These are phyloP conservation scores for Neelides folsomi DNA, from an alignment of 2,888 invertebrate genomes.

Conservation along the genomic window DNA sequence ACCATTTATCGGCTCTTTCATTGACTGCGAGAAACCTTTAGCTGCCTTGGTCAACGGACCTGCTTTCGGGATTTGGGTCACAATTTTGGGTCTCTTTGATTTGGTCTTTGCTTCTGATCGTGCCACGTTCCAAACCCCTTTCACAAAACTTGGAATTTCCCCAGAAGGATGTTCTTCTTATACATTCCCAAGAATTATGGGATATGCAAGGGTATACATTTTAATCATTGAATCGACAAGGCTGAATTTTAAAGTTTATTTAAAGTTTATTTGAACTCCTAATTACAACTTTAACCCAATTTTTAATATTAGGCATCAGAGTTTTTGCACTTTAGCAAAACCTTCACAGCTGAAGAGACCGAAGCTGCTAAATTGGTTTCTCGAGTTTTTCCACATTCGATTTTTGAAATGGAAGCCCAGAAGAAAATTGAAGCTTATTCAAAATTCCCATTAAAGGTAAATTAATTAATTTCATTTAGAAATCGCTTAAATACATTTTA, in stretches of 20 bases:
- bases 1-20: slow-evolving; percentile 58
- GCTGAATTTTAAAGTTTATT: neutral
- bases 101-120: slow-evolving; percentile 68
- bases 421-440: too few species aligned
- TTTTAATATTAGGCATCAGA: neutral
- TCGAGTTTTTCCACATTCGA: too few species aligned
- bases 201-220: slow-evolving; percentile 52
- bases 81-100: slow-evolving; percentile 73
- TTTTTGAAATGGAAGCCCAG: too few species aligned
- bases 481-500: neutral
- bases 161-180: slow-evolving; percentile 83
- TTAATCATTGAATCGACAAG: too few species aligned
- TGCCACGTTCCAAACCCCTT: slow-evolving; percentile 81
- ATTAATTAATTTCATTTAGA: neutral
- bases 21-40: slow-evolving; percentile 75
- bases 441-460: too few species aligned
- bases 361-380: too few species aligned
- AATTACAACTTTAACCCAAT: neutral
- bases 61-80: slow-evolving; percentile 78
- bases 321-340: neutral
- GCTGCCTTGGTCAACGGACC: slow-evolving; percentile 86
- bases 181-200: slow-evolving; percentile 71
- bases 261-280: neutral
- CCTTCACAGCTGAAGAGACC: too few species aligned
- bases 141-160: slow-evolving; percentile 65